Conservation (phyloP, 2,113 vertebrate species). For the Bufo gargarizans region DNA sequence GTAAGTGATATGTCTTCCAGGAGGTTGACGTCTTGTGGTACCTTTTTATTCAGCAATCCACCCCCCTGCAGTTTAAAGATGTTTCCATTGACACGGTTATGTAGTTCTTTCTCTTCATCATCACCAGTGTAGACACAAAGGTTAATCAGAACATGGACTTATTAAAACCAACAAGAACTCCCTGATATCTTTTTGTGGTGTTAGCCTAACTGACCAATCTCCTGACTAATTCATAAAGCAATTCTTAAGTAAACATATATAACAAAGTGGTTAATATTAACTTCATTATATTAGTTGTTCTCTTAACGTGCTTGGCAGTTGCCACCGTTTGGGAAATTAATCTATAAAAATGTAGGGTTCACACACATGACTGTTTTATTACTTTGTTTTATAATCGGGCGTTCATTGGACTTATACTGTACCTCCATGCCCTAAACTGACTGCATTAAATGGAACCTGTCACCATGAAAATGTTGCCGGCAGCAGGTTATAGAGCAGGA, state of each 20-base stretch:
- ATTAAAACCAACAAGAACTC: background rate
- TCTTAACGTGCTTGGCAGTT: background rate
- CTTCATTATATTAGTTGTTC: background rate
- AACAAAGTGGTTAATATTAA: background rate
- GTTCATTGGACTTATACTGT: background rate
- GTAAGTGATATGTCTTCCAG: constrained; percentile 11
- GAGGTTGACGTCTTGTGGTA: constrained; percentile 3
- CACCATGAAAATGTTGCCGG: too few species aligned
- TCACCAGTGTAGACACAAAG: background rate
- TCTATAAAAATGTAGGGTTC: background rate
- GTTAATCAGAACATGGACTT: constrained; percentile 24
- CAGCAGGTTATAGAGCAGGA: too few species aligned
- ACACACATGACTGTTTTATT: too few species aligned
- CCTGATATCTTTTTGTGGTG: background rate
- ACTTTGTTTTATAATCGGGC: too few species aligned
- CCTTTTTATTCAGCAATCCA: constrained; percentile 29
- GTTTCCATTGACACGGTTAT: constrained; percentile 8
- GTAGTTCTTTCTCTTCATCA: background rate
- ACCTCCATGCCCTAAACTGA: background rate
- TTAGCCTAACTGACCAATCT: background rate
- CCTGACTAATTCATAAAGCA: constrained; percentile 5
- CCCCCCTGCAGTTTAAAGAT: background rate
- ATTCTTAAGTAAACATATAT: background rate
- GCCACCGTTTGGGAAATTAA: background rate
- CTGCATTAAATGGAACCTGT: too few species aligned